Evolutionary conservation across 2,797 vertebrate genomes (phyloP).

Genomic region (Pseudochirops corinnae): DNA sequence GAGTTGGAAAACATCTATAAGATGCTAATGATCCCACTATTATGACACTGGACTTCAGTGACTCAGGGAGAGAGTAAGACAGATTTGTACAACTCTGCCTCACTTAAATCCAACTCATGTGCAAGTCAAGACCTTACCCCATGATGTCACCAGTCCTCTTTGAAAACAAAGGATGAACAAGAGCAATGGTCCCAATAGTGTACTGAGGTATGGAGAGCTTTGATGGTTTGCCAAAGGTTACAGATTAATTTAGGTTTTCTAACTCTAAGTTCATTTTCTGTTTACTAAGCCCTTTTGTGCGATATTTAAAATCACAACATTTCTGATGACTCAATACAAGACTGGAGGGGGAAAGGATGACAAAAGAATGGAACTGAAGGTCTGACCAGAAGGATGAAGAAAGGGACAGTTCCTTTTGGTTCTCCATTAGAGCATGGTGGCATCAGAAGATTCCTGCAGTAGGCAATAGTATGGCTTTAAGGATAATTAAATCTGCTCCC

Average conservation of each 20-base stretch:
- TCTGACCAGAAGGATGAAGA: not conserved
- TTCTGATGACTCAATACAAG: not conserved
- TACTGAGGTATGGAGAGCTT: not conserved
- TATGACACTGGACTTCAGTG: not conserved
- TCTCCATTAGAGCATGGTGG: not conserved
- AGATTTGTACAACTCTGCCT: not conserved
- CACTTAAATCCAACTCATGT: not conserved
- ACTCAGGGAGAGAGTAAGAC: not conserved
- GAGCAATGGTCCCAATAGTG: not conserved
- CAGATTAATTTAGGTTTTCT: not conserved
- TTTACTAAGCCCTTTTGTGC: not conserved
- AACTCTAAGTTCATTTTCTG: not conserved
- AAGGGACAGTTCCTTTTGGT: not conserved
- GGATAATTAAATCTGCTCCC: not conserved
- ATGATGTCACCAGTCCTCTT: not conserved
- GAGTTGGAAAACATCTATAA: constrained; percentile 35
- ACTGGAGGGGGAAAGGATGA: not conserved
- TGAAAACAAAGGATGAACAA: not conserved
- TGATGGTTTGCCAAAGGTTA: not conserved
- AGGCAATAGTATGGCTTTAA: not conserved
- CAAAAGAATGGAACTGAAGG: not conserved
- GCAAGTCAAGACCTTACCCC: not conserved
- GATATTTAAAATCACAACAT: constrained; percentile 12
- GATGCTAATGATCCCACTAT: not conserved
- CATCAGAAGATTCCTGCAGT: not conserved